These are phyloP conservation scores for Anabas testudineus DNA, from an alignment of 2,797 vertebrate species.

Conservation along the genomic window DNA sequence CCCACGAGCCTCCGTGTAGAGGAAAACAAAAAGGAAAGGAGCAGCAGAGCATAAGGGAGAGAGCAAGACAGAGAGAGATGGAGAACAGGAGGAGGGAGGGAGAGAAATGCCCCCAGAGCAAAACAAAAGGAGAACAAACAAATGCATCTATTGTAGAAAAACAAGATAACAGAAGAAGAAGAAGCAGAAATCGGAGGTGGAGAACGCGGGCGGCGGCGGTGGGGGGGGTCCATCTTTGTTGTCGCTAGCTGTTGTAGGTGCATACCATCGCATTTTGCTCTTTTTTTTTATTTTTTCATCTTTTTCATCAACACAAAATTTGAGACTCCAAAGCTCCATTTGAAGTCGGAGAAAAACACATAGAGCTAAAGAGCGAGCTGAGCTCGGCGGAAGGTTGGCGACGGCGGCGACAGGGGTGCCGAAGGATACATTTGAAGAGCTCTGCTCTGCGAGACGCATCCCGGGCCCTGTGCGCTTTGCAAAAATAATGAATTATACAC, in stretches of 20 bases:
- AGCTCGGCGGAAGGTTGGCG: slow-evolving; percentile 32
- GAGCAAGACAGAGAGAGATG: slow-evolving; percentile 29
- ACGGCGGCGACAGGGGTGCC: background rate
- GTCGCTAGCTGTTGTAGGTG: slow-evolving; percentile 46
- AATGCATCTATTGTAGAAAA: slow-evolving; percentile 70
- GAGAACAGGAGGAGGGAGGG: slow-evolving; percentile 18
- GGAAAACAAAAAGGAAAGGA: slow-evolving; percentile 59
- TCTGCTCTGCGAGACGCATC: slow-evolving; percentile 45
- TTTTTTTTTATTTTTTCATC: slow-evolving; percentile 34
- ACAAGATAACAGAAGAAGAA: slow-evolving; percentile 57
- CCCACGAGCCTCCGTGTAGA: slow-evolving; percentile 68
- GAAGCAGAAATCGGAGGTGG: slow-evolving; percentile 28
- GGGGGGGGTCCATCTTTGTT: slow-evolving; percentile 40
- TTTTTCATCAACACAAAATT: slow-evolving; percentile 56
- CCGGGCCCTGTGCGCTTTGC: slow-evolving; percentile 50
- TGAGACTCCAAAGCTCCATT: slow-evolving; percentile 63
- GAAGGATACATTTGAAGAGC: slow-evolving; percentile 43
- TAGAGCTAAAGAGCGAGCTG: slow-evolving; percentile 37
- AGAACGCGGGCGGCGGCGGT: background rate
- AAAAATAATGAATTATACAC: slow-evolving; percentile 63
- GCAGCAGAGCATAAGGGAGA: slow-evolving; percentile 44
- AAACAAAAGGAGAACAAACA: slow-evolving; percentile 82
- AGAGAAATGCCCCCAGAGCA: slow-evolving; percentile 65
- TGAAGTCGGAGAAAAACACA: slow-evolving; percentile 69
- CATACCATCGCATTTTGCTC: slow-evolving; percentile 53